Percentiles rank a stretch among this genome's conserved stretches.
phyloP scores from a whole-genome alignment of 2,888 invertebrate genomes.

The Teinopalpus imperialis region DNA sequence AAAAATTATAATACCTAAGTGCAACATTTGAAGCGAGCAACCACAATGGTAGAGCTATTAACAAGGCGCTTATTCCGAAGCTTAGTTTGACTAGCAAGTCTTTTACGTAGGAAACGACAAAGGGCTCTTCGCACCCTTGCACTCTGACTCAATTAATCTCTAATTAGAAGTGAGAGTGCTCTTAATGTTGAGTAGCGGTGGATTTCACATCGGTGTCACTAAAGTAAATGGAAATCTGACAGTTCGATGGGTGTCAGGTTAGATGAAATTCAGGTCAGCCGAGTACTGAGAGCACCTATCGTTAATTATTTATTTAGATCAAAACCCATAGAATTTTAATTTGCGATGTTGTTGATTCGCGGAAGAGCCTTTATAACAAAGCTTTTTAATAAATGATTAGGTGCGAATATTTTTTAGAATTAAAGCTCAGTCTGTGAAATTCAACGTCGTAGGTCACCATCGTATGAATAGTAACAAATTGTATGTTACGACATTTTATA shows the following conservation, averaged over 20 bases:
- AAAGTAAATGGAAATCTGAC: constrained; percentile 73
- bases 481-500: no score
- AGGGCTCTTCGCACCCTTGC: constrained; percentile 51
- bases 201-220: constrained; percentile 72
- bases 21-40: not conserved
- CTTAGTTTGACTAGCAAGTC: constrained; percentile 2
- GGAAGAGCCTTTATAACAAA: no score
- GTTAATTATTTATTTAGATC: constrained; percentile 12
- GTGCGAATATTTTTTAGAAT: no score
- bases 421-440: no score
- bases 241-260: constrained; percentile 52
- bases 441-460: no score
- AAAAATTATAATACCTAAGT: not conserved
- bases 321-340: not conserved
- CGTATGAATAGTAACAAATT: no score
- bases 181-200: constrained; percentile 68
- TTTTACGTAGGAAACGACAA: constrained; percentile 44
- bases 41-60: not conserved
- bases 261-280: constrained; percentile 58
- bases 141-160: constrained; percentile 74
- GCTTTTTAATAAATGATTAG: no score
- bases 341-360: no score
- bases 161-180: constrained; percentile 78
- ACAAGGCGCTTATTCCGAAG: constrained; percentile 3
- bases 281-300: constrained; percentile 5